A percentile compares a stretch with the other conserved stretches of the same genome.
Conservation (phyloP, 2,888 invertebrate species). For the Hyposoter dolosus region DNA sequence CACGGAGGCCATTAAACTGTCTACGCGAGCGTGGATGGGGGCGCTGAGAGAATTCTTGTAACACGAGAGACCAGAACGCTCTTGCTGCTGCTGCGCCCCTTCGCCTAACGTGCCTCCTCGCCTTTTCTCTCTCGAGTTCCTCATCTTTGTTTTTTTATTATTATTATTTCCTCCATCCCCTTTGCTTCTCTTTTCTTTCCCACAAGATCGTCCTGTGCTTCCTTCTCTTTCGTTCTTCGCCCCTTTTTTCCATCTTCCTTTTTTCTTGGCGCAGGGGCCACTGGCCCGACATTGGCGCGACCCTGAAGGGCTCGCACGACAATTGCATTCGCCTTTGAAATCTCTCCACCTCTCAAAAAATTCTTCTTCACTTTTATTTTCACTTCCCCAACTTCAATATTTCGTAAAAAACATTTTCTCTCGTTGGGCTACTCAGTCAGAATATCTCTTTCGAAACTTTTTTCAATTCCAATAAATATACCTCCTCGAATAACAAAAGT, state of each 20-base stretch:
- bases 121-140: slow-evolving; percentile 58
- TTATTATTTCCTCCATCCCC: slow-evolving; percentile 72
- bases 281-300: slow-evolving; percentile 75
- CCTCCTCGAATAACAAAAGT: too few relatives aligned
- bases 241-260: slow-evolving; percentile 4
- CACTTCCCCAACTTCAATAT: background rate
- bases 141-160: slow-evolving; percentile 60
- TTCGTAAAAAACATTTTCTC: background rate
- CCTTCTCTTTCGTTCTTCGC: slow-evolving; percentile 34
- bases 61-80: slow-evolving; percentile 72
- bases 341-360: slow-evolving; percentile 6
- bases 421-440: background rate
- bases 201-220: slow-evolving; percentile 33
- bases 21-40: slow-evolving; percentile 75
- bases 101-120: slow-evolving; percentile 60
- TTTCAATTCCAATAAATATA: too few relatives aligned
- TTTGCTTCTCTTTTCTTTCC: slow-evolving; percentile 66
- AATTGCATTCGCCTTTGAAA: slow-evolving; percentile 44
- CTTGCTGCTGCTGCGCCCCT: slow-evolving; percentile 48
- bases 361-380: background rate
- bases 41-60: slow-evolving; percentile 78
- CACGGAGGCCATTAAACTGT: slow-evolving; percentile 82
- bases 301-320: slow-evolving; percentile 68
- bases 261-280: slow-evolving; percentile 66
- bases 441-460: too few relatives aligned